Evolutionary conservation across 2,888 invertebrate genomes (phyloP).

Genomic region (Alviniconcha strummeri): DNA sequence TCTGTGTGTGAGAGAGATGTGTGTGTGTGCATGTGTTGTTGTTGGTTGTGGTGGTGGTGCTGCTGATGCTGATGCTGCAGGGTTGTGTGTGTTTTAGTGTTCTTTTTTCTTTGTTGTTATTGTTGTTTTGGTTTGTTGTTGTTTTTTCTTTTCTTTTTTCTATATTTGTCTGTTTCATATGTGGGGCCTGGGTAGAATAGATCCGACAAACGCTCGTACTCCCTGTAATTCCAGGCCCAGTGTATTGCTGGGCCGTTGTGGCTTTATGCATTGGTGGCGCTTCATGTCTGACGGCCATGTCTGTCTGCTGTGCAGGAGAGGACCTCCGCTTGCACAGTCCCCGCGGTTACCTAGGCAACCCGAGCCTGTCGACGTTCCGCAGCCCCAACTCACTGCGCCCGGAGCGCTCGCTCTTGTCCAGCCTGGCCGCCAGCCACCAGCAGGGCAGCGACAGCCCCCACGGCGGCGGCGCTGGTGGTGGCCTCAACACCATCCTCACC

Average conservation of each 20-base stretch:
- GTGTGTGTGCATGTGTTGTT: conserved; percentile 9
- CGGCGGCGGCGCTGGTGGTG: neutral
- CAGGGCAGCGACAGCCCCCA: neutral
- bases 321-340: conserved; percentile 20
- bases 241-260: no score
- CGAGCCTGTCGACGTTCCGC: conserved; percentile 28
- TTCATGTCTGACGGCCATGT: no score
- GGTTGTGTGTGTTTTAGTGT: neutral
- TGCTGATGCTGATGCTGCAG: neutral
- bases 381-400: neutral
- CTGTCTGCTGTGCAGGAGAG: neutral
- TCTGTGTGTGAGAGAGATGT: neutral
- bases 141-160: neutral
- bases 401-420: neutral
- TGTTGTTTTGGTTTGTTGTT: neutral
- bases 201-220: no score
- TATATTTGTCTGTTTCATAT: neutral
- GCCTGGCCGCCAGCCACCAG: neutral
- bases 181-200: no score
- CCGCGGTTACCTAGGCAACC: conserved; percentile 30
- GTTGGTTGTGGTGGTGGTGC: neutral
- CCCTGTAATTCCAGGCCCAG: no score
- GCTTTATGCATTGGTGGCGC: no score
- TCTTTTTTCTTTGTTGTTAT: neutral
- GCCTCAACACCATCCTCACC: conserved; percentile 22